These are phyloP conservation scores for Tapirus indicus DNA, from an alignment of 2,797 vertebrate species.

Conservation along the genomic window DNA sequence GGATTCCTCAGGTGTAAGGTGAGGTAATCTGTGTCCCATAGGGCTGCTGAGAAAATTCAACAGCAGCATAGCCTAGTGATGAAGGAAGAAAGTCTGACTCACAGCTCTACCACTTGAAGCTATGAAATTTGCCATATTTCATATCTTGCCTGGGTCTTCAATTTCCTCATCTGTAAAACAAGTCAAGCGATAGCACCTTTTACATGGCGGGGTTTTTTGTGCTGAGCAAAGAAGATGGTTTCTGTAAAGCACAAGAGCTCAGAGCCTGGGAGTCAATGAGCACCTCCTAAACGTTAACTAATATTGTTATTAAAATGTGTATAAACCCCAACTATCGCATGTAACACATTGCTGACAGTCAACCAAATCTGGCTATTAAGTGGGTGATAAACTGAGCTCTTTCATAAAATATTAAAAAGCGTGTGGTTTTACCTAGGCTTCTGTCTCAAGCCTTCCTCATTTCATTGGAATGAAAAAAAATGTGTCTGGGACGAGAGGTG, in stretches of 20 bases:
- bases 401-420: constrained; percentile 8
- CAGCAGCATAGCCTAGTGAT: neutral
- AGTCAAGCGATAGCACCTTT: neutral
- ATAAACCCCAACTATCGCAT: neutral
- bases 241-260: neutral
- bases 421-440: neutral
- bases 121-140: neutral
- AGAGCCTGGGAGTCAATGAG: neutral
- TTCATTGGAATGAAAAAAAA: neutral
- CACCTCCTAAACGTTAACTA: neutral
- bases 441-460: neutral
- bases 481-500: neutral
- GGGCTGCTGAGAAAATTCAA: constrained; percentile 18
- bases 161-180: neutral
- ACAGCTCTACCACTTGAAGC: neutral
- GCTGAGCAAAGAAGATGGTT: neutral
- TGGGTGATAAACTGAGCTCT: neutral
- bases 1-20: neutral
- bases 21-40: neutral
- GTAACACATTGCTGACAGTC: neutral
- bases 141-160: neutral
- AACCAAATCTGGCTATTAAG: neutral
- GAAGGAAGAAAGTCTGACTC: neutral
- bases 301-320: neutral
- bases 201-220: neutral